Evolutionary conservation across 2,797 vertebrate genomes (phyloP), one percentile per base, ranked within the genome.

Genomic region (Capromys pilorides): DNA sequence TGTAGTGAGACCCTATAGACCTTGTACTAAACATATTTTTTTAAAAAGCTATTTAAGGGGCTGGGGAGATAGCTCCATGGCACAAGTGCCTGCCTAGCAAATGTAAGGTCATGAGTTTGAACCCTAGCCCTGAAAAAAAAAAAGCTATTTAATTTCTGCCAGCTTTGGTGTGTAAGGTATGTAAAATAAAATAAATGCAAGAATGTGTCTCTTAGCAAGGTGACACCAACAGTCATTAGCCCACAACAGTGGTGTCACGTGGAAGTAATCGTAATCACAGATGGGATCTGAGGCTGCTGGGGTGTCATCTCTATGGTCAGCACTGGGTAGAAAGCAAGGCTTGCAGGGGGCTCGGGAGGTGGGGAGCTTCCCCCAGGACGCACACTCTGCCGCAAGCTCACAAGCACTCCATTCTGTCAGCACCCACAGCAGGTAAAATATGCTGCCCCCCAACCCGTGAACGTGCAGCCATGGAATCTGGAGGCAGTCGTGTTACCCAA

Each of bases 111-210:
- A n/a, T n/a, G n/a, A n/a, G n/a, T n/a, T n/a, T n/a, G n/a, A n/a
- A n/a, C n/a, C n/a, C n/a, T n/a, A n/a, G n/a, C n/a, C n/a, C n/a
- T n/a, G n/a, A 49, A 6, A 49, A 49, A 49, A 6, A 51, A 78
- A 83, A 89, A 92, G 51, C 91, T 88, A 83, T 31, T 51, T 41
- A 59, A 77, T 41, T 62, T 57, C 51, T 66, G 77, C 77, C 66
- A 24, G 66, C 39, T 62, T 41, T 36, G 89, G 33, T 36, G 4
- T 73, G 11, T 4, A 36, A 92, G 12, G 45, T 39, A 62, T 78
- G 75, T 36, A 85, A 6, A 75, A 45, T 36, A 91, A 91, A 51
- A 88, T 12, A 95, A 81, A 93, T 24, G 19, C 9, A 69, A 87
- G 33, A 36, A 31, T 62, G 22, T 54, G 54, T 77, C 59, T 36